Evolutionary conservation across 2,113 vertebrate genomes (phyloP).

Genomic region (Cinclus cinclus): DNA sequence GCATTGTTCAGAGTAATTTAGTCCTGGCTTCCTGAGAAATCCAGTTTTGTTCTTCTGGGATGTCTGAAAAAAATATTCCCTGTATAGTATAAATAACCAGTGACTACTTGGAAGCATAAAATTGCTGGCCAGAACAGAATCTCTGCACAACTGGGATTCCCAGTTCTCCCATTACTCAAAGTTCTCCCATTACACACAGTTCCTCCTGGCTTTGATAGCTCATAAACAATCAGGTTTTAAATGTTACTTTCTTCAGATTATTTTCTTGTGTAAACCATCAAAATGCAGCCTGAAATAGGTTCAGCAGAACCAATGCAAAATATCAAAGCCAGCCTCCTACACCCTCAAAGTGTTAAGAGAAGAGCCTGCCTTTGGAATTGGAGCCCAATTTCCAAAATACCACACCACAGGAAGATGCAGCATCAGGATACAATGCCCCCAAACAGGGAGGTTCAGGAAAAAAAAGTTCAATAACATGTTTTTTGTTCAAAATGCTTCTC

Average conservation of each 20-base stretch:
- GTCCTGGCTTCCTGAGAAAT: not conserved
- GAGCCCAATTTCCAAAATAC: conserved; percentile 19
- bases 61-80: not conserved
- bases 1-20: not conserved
- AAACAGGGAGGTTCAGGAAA: not conserved
- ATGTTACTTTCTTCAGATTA: conserved; percentile 9
- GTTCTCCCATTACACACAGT: not conserved
- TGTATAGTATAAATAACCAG: not conserved
- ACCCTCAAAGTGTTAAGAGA: conserved; percentile 49
- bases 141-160: not conserved
- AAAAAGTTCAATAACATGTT: not conserved
- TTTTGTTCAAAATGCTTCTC: not conserved
- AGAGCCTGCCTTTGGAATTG: conserved; percentile 12
- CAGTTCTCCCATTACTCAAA: not conserved
- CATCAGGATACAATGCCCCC: not conserved
- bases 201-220: not conserved
- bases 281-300: conserved; percentile 50
- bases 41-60: not conserved
- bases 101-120: not conserved
- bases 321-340: conserved; percentile 58
- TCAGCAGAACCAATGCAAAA: conserved; percentile 50
- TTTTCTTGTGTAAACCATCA: conserved; percentile 37
- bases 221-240: conserved; percentile 6
- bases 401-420: not conserved
- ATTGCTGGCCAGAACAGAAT: not conserved